Conservation (phyloP, 2,113 vertebrate species). For the Hyla sarda region DNA sequence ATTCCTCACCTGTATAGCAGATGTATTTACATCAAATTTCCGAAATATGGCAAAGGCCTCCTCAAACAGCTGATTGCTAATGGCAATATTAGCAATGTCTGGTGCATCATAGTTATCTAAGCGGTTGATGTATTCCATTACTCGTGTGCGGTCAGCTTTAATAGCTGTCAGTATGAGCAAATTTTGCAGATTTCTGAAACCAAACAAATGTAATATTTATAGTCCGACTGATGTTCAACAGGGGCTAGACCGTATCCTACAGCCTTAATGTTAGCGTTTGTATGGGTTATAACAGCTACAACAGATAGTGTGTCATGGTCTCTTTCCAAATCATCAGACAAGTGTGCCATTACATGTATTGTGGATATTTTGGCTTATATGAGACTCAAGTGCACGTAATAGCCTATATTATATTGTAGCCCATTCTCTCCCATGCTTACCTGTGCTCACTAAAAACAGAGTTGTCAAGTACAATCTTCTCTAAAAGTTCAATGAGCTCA, state of each 20-base stretch:
- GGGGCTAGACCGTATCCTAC: no score
- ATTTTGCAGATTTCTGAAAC: constrained; percentile 89
- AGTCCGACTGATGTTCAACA: background rate
- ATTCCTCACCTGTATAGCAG: constrained; percentile 85
- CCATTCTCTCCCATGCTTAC: constrained; percentile 65
- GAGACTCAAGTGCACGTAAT: background rate
- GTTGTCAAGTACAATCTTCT: constrained; percentile 93
- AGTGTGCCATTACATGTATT: background rate
- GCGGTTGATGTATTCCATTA: constrained; percentile 92
- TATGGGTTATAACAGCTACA: background rate
- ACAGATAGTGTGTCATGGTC: background rate
- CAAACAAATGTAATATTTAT: background rate
- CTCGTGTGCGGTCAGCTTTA: constrained; percentile 87
- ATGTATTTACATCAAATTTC: constrained; percentile 92
- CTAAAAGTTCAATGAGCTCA: constrained; percentile 88
- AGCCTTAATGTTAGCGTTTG: no score
- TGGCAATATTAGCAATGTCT: constrained; percentile 89
- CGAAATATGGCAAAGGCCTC: constrained; percentile 91
- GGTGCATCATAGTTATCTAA: constrained; percentile 92
- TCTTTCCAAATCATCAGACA: background rate
- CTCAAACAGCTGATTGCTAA: constrained; percentile 90
- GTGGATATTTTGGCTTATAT: background rate
- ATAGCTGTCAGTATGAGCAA: constrained; percentile 92
- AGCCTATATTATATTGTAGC: background rate
- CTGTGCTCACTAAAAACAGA: constrained; percentile 92